Base-by-base conservation (phyloP, 1,140 invertebrate genomes). In the Drosophila oshimai region DNA sequence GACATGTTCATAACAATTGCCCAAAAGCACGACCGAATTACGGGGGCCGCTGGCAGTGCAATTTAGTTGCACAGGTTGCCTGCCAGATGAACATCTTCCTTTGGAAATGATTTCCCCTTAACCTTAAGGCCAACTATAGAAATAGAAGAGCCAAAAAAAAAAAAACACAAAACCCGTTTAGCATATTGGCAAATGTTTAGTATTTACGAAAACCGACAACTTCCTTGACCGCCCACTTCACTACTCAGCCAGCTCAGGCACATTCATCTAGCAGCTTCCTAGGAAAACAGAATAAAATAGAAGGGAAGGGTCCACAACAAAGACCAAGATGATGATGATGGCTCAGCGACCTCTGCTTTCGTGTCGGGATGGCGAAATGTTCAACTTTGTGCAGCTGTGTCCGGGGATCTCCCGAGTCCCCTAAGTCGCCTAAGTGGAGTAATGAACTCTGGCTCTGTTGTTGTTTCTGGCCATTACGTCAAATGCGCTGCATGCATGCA, bases 371-470 rank as follows among this genome's bases (percentile, higher is more conserved):
- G 31, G 58, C 33, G 44, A 49, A 37, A 60, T 74, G 65, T 78
- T 84, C 74, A 84, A 86, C 80, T 74, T 79, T 86, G 80, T 75
- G 67, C 73, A 75, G 76, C 75, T 73, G 75, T 36, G 57, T 57
- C 54, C 69, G 57, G 60, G 37, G 49, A 57, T 61, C 58, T 47
- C 64, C n/a, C n/a, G n/a, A n/a, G n/a, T n/a, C n/a, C n/a, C n/a
- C n/a, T n/a, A n/a, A n/a, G n/a, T n/a, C n/a, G n/a, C n/a, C 65
- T 87, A 87, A 87, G 83, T 87, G 83, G 81, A 87, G 81, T 87
- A 87, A 87, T 87, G 81, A 87, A 87, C 81, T 81, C 72, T 77
- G 76, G 65, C 61, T 50, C 47, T 29, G 45, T 54, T 62, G 17
- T 20, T 44, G 49, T 24, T 54, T 46, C 39, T 68, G 55, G 37